phyloP scores from a whole-genome alignment of 2,888 invertebrate genomes.

The Acronicta alni region DNA sequence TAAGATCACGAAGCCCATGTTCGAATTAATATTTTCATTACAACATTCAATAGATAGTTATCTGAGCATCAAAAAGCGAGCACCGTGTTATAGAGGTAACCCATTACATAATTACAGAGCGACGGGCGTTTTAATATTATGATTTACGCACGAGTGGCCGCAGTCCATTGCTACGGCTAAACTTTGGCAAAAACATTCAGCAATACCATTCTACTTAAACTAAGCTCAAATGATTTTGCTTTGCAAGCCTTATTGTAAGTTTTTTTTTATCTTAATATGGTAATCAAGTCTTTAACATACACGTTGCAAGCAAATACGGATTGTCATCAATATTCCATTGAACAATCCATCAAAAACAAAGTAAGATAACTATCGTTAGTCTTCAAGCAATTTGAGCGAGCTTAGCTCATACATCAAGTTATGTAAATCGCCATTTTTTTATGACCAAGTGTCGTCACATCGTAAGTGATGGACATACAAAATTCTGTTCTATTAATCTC shows the following conservation, averaged over 20 bases:
- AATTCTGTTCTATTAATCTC: slow-evolving; percentile 59
- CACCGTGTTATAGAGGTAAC: slow-evolving; percentile 52
- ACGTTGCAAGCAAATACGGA: slow-evolving; percentile 29
- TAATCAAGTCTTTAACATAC: slow-evolving; percentile 37
- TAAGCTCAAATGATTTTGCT: slow-evolving; percentile 42
- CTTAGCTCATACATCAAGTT: slow-evolving; percentile 58
- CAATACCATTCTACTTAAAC: slow-evolving; percentile 53
- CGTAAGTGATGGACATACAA: slow-evolving; percentile 58
- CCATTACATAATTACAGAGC: slow-evolving; percentile 62
- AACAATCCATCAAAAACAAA: slow-evolving; percentile 62
- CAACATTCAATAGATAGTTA: slow-evolving; percentile 64
- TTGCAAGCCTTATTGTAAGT: slow-evolving; percentile 20
- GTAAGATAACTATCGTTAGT: slow-evolving; percentile 54
- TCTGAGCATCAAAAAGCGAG: slow-evolving; percentile 61
- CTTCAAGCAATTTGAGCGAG: slow-evolving; percentile 52
- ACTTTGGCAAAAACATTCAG: slow-evolving; percentile 51
- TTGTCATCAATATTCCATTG: slow-evolving; percentile 49
- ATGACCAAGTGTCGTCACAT: slow-evolving; percentile 52
- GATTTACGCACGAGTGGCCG: slow-evolving; percentile 73
- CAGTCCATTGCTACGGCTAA: slow-evolving; percentile 45
- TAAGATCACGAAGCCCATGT: slow-evolving; percentile 57
- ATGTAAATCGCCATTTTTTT: slow-evolving; percentile 58
- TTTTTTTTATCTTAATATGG: slow-evolving; percentile 31
- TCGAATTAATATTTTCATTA: slow-evolving; percentile 66
- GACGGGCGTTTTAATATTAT: slow-evolving; percentile 67